phyloP scores from a whole-genome alignment of 2,113 vertebrate genomes.

The Ploceus nigricollis region DNA sequence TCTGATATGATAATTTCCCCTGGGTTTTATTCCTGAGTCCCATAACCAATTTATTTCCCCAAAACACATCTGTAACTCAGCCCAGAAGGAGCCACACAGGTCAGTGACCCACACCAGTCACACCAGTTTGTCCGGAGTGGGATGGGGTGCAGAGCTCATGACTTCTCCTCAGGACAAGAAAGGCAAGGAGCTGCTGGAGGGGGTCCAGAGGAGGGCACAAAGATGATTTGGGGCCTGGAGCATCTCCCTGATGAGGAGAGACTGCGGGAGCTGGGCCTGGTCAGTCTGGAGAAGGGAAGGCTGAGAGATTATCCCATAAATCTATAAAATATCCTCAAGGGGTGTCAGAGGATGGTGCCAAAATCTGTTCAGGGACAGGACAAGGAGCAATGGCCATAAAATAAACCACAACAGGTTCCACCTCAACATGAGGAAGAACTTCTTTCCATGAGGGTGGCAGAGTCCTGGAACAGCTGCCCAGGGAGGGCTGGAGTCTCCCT shows the following conservation, averaged over 20 bases:
- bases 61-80: rapidly evolving
- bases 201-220: rapidly evolving
- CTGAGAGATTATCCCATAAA: background rate
- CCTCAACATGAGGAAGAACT: background rate
- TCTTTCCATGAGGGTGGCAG: background rate
- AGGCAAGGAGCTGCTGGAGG: background rate
- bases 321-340: no score
- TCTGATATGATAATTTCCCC: rapidly evolving
- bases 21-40: no score
- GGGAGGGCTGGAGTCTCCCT: background rate
- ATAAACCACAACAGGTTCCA: background rate
- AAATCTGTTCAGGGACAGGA: background rate
- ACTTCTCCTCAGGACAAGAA: background rate
- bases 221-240: background rate
- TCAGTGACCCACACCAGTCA: background rate
- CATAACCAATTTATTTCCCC: background rate
- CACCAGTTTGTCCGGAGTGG: background rate
- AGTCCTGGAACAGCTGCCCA: background rate
- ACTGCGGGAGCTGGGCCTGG: background rate
- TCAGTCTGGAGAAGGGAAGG: background rate
- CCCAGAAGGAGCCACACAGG: rapidly evolving
- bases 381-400: background rate
- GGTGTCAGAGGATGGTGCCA: background rate
- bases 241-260: background rate
- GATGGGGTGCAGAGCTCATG: background rate